Evolutionary conservation across 2,113 vertebrate genomes (phyloP).

Genomic region (Melanostigma gelatinosum): DNA sequence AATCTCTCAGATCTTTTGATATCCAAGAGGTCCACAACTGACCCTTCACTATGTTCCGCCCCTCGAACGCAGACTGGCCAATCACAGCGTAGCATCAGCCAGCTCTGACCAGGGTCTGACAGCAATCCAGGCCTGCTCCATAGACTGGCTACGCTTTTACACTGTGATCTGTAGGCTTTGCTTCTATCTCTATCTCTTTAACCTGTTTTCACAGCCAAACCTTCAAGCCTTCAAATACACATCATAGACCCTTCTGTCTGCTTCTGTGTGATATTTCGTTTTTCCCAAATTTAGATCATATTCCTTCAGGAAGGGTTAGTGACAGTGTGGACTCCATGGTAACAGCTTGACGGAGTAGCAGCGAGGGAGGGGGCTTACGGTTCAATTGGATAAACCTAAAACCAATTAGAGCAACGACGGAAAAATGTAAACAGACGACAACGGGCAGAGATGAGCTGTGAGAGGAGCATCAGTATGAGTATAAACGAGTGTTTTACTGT

Average conservation of each 20-base stretch:
- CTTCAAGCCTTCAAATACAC: neutral
- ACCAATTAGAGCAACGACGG: neutral
- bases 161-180: neutral
- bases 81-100: neutral
- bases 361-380: neutral
- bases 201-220: neutral
- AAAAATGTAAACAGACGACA: neutral
- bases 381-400: neutral
- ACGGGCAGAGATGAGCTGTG: neutral
- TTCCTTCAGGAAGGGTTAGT: neutral
- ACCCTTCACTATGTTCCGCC: neutral
- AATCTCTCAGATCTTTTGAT: neutral
- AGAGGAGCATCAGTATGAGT: neutral
- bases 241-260: neutral
- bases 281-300: neutral
- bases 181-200: neutral
- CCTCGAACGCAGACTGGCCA: neutral
- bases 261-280: neutral
- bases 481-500: neutral
- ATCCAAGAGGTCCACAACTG: neutral
- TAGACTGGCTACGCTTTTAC: no score
- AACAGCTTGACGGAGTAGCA: neutral
- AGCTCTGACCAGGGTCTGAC: no score
- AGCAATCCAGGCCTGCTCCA: neutral
- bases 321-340: neutral